Percentiles rank a stretch among this genome's conserved stretches.
Conservation (phyloP, 2,113 vertebrate species). For the Eurystomus gularis region DNA sequence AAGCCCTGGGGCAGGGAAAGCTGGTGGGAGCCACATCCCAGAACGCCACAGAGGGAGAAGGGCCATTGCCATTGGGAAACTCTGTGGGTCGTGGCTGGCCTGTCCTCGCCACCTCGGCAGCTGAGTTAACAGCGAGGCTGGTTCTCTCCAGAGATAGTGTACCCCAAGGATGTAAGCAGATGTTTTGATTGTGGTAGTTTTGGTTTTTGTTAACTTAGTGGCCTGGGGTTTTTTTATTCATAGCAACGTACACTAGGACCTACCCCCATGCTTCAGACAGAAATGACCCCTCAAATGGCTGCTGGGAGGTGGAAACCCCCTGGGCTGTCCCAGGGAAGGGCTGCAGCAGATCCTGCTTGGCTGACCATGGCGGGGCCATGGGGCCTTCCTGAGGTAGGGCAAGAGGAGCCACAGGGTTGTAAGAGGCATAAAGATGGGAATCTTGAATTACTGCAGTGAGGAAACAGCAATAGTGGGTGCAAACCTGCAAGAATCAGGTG, state of each 20-base stretch:
- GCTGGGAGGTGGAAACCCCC: background rate
- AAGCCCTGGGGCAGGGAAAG: background rate
- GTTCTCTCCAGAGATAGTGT: background rate
- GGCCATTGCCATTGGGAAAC: accelerated
- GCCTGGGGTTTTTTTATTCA: background rate
- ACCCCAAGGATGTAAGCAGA: background rate
- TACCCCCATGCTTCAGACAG: background rate
- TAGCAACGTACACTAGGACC: background rate
- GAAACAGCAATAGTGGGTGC: background rate
- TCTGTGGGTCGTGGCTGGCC: accelerated
- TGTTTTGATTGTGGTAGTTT: background rate
- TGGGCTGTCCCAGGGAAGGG: accelerated
- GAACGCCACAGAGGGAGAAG: background rate
- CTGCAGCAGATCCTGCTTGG: background rate
- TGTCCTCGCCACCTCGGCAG: background rate
- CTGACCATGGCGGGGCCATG: background rate
- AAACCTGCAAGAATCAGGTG: background rate
- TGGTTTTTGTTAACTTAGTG: background rate
- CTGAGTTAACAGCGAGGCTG: accelerated
- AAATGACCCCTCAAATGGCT: background rate
- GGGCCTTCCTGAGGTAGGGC: accelerated
- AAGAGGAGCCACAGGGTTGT: background rate
- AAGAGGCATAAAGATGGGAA: background rate
- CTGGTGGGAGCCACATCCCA: background rate
- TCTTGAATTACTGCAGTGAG: background rate